Evolutionary conservation across 2,797 vertebrate genomes (phyloP).

Genomic region (Cyprinodon diabolis): DNA sequence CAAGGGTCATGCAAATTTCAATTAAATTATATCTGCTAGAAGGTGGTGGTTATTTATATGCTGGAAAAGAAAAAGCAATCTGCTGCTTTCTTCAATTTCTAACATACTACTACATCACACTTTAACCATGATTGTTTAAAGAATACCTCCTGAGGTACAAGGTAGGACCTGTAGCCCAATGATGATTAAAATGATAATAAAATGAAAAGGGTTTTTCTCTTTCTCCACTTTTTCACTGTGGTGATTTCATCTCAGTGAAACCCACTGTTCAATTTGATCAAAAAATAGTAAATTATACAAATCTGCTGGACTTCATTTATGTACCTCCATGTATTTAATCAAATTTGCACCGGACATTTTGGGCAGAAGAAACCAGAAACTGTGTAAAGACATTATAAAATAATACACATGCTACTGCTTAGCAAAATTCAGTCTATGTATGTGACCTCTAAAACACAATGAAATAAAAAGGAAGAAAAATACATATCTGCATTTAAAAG

Average conservation of each 20-base stretch:
- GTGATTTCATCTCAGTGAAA: neutral
- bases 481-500: neutral
- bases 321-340: neutral
- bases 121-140: neutral
- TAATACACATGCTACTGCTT: neutral
- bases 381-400: neutral
- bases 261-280: neutral
- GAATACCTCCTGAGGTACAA: neutral
- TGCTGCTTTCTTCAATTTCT: neutral
- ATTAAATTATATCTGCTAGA: neutral
- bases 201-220: neutral
- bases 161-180: too few relatives aligned
- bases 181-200: neutral
- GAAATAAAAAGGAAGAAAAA: neutral
- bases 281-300: neutral
- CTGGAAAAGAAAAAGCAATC: neutral
- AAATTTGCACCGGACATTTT: neutral
- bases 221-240: neutral
- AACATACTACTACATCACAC: neutral
- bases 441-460: neutral
- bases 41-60: neutral
- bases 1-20: neutral
- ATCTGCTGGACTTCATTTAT: neutral
- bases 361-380: neutral
- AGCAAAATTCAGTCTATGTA: neutral